These are phyloP conservation scores for Perizoma flavofasciatum DNA, from an alignment of 2,888 invertebrate species.

Conservation along the genomic window DNA sequence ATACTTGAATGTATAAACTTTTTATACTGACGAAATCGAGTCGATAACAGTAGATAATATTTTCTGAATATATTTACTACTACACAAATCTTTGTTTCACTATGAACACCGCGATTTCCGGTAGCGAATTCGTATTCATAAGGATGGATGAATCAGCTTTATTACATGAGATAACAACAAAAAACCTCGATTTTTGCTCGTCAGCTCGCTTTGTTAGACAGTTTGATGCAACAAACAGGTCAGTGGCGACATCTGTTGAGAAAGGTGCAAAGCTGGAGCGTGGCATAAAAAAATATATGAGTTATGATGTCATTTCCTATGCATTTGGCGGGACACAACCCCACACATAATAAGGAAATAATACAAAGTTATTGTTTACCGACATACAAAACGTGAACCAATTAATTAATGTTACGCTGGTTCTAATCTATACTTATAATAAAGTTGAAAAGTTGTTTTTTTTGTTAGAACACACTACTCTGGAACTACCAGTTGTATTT, in stretches of 20 bases:
- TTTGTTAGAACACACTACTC: too few species aligned
- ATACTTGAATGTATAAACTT: conserved; percentile 59
- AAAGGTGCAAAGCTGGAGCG: conserved; percentile 14
- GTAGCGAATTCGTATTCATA: conserved; percentile 26
- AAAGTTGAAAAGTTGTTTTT: too few species aligned
- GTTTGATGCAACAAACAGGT: conserved; percentile 12
- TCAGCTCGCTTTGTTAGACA: conserved; percentile 29
- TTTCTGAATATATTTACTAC: conserved; percentile 84
- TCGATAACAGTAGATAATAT: conserved; percentile 74
- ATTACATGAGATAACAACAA: conserved; percentile 19
- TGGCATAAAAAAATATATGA: conserved; percentile 7
- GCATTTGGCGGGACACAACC: conserved; percentile 7
- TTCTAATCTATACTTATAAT: too few species aligned
- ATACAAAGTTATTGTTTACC: too few species aligned
- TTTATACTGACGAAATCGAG: conserved; percentile 75
- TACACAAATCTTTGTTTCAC: conserved; percentile 65
- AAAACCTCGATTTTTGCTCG: conserved; percentile 17
- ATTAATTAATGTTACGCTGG: too few species aligned
- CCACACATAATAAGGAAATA: not conserved
- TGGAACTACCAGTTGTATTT: too few species aligned
- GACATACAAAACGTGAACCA: too few species aligned
- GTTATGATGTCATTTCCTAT: conserved; percentile 8
- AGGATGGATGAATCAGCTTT: conserved; percentile 16
- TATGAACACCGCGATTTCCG: conserved; percentile 35
- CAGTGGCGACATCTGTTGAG: conserved; percentile 43